These are phyloP conservation scores for Bembecia ichneumoniformis DNA, from an alignment of 2,888 invertebrate species.

Conservation along the genomic window DNA sequence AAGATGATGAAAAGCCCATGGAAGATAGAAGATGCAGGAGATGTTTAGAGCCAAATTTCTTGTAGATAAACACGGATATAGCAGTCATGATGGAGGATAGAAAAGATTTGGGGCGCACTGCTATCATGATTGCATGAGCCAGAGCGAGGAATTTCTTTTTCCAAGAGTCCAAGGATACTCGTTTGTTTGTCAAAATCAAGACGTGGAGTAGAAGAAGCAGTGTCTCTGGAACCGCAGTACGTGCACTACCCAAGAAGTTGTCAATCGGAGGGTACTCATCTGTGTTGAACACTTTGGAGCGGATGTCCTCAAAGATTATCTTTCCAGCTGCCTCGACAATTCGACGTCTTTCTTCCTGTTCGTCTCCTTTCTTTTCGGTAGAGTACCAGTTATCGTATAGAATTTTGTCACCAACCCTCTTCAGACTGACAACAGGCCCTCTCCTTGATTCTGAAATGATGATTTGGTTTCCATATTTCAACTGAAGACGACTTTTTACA, in stretches of 20 bases:
- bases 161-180: not conserved
- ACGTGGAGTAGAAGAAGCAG: not conserved
- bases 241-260: constrained; percentile 9
- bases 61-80: constrained; percentile 1
- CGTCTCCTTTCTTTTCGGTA: constrained; percentile 3
- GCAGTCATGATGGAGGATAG: not conserved
- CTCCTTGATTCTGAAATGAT: no score
- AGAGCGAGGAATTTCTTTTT: not conserved
- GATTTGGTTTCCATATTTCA: constrained; percentile 7
- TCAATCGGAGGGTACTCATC: constrained; percentile 10
- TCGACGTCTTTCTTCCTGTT: constrained; percentile 5
- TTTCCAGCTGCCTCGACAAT: constrained; percentile 11
- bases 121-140: not conserved
- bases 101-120: not conserved
- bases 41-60: constrained; percentile 6
- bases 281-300: constrained; percentile 9
- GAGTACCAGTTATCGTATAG: constrained; percentile 6
- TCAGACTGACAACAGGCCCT: not conserved
- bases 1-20: constrained; percentile 9
- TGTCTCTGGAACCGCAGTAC: not conserved
- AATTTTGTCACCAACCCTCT: constrained; percentile 7
- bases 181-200: not conserved
- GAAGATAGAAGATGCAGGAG: constrained; percentile 9
- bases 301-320: constrained; percentile 14
- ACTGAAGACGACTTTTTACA: constrained; percentile 7